Percentiles rank a stretch among this genome's conserved stretches.
These are phyloP conservation scores for Tetranychus truncatus DNA, from an alignment of 2,888 invertebrate species.

Conservation along the genomic window DNA sequence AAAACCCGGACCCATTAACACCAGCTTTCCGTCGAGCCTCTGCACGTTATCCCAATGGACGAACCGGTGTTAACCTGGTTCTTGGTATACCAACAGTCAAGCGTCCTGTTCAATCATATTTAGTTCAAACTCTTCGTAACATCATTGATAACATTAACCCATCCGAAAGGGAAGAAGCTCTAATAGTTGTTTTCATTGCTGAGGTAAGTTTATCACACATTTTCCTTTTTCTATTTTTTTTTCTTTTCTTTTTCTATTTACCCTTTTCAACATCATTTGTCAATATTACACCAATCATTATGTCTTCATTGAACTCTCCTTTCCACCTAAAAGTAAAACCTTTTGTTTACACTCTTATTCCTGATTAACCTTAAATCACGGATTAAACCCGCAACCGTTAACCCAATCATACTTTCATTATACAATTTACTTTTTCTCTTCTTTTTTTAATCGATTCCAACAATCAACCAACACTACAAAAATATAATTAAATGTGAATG, in stretches of 20 bases:
- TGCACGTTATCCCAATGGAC: neutral
- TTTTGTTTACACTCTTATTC: too few relatives aligned
- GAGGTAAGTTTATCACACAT: constrained; percentile 37
- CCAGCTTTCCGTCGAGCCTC: constrained; percentile 43
- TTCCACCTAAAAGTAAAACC: too few relatives aligned
- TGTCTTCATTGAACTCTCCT: too few relatives aligned
- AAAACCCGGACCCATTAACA: constrained; percentile 52
- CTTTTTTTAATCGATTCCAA: too few relatives aligned
- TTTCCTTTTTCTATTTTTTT: neutral
- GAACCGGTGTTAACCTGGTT: constrained; percentile 49
- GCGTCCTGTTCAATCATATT: constrained; percentile 66
- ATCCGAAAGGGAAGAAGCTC: constrained; percentile 51
- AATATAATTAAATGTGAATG: neutral
- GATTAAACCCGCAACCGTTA: too few relatives aligned
- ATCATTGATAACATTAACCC: constrained; percentile 57
- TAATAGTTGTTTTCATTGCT: constrained; percentile 69
- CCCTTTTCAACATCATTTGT: constrained; percentile 30
- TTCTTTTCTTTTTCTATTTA: constrained; percentile 17
- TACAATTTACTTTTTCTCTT: too few relatives aligned
- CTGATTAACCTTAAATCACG: too few relatives aligned
- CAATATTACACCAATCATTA: too few relatives aligned
- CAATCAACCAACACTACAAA: too few relatives aligned
- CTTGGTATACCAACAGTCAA: constrained; percentile 76
- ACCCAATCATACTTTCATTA: too few relatives aligned
- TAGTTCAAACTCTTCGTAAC: constrained; percentile 64